These are phyloP conservation scores for Hystrix cristata DNA, from an alignment of 2,113 vertebrate species.

Conservation along the genomic window DNA sequence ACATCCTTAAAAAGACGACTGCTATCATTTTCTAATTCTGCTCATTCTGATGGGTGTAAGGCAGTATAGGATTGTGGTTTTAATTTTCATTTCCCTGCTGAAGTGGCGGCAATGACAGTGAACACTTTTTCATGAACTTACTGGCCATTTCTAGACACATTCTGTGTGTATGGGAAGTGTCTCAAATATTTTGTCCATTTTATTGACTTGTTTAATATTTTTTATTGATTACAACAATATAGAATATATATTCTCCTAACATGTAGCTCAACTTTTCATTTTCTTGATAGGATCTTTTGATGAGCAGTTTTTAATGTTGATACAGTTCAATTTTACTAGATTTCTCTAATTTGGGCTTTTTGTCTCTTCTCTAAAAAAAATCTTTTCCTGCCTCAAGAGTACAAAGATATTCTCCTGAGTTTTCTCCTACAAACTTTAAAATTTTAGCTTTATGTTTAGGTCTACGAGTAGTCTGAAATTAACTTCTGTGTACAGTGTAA, in stretches of 20 bases:
- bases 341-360: not conserved
- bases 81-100: not conserved
- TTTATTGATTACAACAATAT: not conserved
- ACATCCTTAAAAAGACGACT: not conserved
- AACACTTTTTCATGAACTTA: not conserved
- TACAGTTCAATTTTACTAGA: not conserved
- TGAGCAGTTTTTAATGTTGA: not conserved
- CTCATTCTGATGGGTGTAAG: not conserved
- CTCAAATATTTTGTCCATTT: not conserved
- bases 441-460: not conserved
- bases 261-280: not conserved
- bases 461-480: not conserved
- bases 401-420: not conserved
- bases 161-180: not conserved
- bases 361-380: not conserved
- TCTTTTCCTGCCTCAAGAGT: not conserved
- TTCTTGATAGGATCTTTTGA: not conserved
- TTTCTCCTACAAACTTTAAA: not conserved
- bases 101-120: not conserved
- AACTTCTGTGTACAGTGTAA: not conserved
- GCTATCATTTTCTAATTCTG: not conserved
- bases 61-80: not conserved
- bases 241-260: slow-evolving; percentile 10
- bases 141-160: not conserved
- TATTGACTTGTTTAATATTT: not conserved